Base-by-base conservation (phyloP, 2,888 invertebrate genomes). In the Arctia plantaginis region DNA sequence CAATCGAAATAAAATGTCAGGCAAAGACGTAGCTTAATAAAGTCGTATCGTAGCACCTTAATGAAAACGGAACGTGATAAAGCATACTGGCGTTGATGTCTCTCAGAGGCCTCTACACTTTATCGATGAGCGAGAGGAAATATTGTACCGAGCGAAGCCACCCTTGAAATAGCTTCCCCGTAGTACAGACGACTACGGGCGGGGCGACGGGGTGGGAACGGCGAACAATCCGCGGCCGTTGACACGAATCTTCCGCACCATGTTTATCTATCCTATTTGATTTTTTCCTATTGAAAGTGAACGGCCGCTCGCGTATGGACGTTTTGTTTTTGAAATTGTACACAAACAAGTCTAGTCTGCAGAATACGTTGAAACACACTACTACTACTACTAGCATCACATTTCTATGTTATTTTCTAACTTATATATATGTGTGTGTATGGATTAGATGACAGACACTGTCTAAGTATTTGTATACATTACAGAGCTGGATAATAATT, bases 191-290 rank as follows among this genome's bases (percentile, higher is more conserved):
- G 89, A 86, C 82, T 81, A 77, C 86, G 85, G 83, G 86, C 76
- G 77, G 81, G 80, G 85, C 75, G 82, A 73, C 78, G 79, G 86
- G 76, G 85, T 76, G 84, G 79, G 86, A 89, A 80, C 76, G 83
- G 85, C 86, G 88, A 81, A 90, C 90, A 91, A 90, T 89, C 90
- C 87, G 90, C 92, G 95, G 95, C 93, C 95, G 92, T 95, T 95
- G 95, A 95, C 95, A 94, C 94, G 92, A 92, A 92, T 93, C 93
- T 92, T 91, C 89, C 89, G 88, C 88, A 85, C 90, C 89, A 87
- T 94, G 94, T 95, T 94, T 95, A 92, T 92, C 90, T 93, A 93
- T 92, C 90, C 88, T 87, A 91, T 91, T 89, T 90, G 92, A 90
- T 93, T 93, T 93, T 93, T 92, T 91, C 90, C 91, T 89, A 90